Evolutionary conservation across 2,888 invertebrate species (phyloP).

Genomic region (Platycheirus rosarum): DNA sequence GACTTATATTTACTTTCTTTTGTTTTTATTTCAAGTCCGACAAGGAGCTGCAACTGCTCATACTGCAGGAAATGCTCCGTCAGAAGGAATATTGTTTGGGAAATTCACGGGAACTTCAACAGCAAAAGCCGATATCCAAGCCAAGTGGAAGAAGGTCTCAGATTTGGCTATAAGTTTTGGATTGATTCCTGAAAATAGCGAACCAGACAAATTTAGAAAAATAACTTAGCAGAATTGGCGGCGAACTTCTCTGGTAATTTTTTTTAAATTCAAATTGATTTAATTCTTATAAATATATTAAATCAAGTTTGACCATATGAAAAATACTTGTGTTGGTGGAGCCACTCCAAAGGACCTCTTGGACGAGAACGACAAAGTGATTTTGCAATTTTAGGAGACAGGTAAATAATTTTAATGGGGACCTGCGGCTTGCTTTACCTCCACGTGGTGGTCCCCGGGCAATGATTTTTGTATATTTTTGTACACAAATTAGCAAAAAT

Average conservation of each 20-base stretch:
- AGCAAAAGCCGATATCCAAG: not conserved
- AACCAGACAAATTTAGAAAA: constrained; percentile 67
- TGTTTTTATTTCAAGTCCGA: not conserved
- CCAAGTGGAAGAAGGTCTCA: not conserved
- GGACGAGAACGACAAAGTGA: not conserved
- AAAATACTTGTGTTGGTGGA: not conserved
- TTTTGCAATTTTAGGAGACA: not conserved
- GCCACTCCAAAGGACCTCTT: not conserved
- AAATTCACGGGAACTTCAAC: not conserved
- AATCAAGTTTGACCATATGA: not conserved
- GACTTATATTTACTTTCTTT: too few relatives aligned
- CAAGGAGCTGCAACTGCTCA: not conserved
- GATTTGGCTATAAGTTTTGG: not conserved
- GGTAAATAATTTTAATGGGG: too few relatives aligned
- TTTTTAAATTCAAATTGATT: not conserved
- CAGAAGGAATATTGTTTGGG: not conserved
- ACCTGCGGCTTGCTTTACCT: too few relatives aligned
- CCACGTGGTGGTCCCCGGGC: too few relatives aligned
- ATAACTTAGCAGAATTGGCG: not conserved
- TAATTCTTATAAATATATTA: not conserved
- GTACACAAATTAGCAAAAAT: too few relatives aligned
- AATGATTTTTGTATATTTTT: too few relatives aligned
- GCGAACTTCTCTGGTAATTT: not conserved
- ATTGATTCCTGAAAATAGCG: not conserved
- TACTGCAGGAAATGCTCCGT: not conserved